Base-by-base conservation (phyloP, 1,140 invertebrate species). In the Drosophila tani region DNA sequence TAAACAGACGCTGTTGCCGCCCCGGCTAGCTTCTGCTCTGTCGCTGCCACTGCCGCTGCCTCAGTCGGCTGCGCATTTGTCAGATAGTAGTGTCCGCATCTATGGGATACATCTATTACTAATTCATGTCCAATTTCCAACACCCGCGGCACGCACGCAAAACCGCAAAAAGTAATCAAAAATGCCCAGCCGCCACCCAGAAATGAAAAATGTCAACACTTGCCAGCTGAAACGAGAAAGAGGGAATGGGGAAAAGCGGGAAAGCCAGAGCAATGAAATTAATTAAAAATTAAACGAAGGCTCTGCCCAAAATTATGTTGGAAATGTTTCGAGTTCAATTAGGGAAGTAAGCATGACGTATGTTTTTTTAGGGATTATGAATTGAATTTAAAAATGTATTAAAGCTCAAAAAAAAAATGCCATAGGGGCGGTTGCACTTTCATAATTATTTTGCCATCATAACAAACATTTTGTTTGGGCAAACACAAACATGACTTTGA, bases 71-170 rank as follows among this genome's bases (percentile, higher is more conserved):
- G 27, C 64, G 24, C 12, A 53, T 51, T 19, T 17, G 27, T 15
- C 19, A 29, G 32, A 41, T 40, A 29, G 17, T 41, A 29, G 27
- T 41, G 24, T 21, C 14, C 38, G 66, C 35, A 49, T 41, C 69
- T 57, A 45, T 38, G 66, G 24, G 51, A 56, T 19, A 40, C 43
- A 56, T 46, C 56, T 53, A 73, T 59, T 50, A 47, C 51, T 41
- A 59, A 73, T 71, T 68, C 75, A 82, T 82, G 62, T 75, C 49
- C 64, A 65, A 73, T 82, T 74, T 60, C 14, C 74, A 76, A 68
- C 50, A 51, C 64, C 49, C 40, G 49, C 49, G 67, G 24, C 64
- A 70, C 29, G 66, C 46, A 45, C 66, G 15, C 4, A 59, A 62
- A 76, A 32, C 65, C 51, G 35, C 65, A 57, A 47, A 71, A 71